These are phyloP conservation scores for Seira musarum DNA, from an alignment of 2,888 invertebrate species.

Conservation along the genomic window DNA sequence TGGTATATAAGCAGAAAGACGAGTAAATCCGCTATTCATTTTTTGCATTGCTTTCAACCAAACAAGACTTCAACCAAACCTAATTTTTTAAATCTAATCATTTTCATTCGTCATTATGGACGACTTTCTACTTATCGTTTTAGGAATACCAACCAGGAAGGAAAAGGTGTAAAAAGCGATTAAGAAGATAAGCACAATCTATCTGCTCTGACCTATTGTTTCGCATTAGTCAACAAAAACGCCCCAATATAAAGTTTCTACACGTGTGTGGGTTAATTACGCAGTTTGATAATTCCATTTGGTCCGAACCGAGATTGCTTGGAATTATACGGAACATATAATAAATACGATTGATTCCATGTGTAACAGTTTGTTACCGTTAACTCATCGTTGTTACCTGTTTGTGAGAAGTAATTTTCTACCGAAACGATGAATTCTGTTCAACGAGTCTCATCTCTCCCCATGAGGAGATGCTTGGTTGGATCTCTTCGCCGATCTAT, in stretches of 20 bases:
- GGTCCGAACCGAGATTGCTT: not conserved
- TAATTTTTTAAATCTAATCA: not conserved
- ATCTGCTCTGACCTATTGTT: too few species aligned
- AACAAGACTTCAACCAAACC: not conserved
- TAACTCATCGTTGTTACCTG: too few species aligned
- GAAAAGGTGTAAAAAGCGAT: not conserved
- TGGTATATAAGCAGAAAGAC: not conserved
- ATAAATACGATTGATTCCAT: not conserved
- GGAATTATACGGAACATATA: too few species aligned
- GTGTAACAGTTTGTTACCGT: not conserved
- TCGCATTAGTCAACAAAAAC: too few species aligned
- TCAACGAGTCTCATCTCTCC: conserved; percentile 23
- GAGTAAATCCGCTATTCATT: not conserved
- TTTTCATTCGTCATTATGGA: not conserved
- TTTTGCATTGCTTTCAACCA: not conserved
- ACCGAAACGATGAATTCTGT: conserved; percentile 20
- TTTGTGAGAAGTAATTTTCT: not conserved
- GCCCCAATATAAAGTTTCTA: too few species aligned
- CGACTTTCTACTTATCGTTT: not conserved
- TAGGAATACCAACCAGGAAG: not conserved
- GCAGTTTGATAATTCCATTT: too few species aligned
- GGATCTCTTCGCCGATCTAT: not conserved
- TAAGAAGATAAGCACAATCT: too few species aligned
- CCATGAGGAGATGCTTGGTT: not conserved
- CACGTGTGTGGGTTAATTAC: too few species aligned